phyloP scores from a whole-genome alignment of 2,888 invertebrate genomes.

The Rhodophaea formosa region DNA sequence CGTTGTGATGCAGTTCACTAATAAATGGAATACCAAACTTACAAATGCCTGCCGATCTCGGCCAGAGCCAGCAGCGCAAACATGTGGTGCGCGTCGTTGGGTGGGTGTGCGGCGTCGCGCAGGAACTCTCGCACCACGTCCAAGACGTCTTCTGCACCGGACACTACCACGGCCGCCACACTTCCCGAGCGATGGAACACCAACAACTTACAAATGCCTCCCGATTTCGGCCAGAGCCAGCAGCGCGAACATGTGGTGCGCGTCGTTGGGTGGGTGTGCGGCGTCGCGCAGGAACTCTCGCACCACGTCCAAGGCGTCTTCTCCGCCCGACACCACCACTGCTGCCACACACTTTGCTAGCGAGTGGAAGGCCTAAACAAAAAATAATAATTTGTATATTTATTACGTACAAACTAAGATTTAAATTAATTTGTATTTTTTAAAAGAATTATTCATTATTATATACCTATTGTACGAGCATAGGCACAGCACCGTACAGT shows the following conservation, averaged over 20 bases:
- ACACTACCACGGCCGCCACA: constrained; percentile 96
- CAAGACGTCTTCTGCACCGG: constrained; percentile 82
- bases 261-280: constrained; percentile 85
- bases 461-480: too few species aligned
- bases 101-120: constrained; percentile 85
- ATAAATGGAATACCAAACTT: background rate
- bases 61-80: constrained; percentile 97
- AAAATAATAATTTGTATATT: too few species aligned
- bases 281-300: constrained; percentile 85
- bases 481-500: too few species aligned
- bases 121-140: constrained; percentile 78
- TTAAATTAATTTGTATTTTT: too few species aligned
- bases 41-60: constrained; percentile 84
- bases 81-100: constrained; percentile 91
- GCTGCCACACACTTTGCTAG: constrained; percentile 98
- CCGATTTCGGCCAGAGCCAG: constrained; percentile 99
- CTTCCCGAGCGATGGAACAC: constrained; percentile 97
- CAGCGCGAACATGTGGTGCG: constrained; percentile 95
- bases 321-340: constrained; percentile 90
- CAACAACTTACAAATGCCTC: constrained; percentile 80
- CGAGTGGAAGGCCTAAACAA: constrained; percentile 92
- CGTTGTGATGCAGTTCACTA: too few species aligned
- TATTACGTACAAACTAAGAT: too few species aligned
- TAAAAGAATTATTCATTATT: too few species aligned
- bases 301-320: constrained; percentile 65